Percentiles rank a stretch among this genome's conserved stretches.
These are phyloP conservation scores for Scrobipalpa costella DNA, from an alignment of 2,888 invertebrate species.

Conservation along the genomic window DNA sequence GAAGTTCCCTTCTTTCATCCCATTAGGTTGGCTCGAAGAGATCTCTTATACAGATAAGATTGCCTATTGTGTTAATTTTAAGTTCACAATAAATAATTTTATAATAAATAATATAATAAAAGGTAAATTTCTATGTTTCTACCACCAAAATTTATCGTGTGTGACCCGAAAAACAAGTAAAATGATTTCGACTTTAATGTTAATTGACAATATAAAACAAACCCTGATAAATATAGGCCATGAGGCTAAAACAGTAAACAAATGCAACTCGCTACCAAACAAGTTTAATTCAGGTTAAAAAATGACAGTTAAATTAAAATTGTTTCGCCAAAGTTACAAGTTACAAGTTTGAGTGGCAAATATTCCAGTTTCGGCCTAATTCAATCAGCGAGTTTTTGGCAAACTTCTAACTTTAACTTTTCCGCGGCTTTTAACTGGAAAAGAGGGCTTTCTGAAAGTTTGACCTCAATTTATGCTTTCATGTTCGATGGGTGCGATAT, in stretches of 20 bases:
- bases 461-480: not conserved
- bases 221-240: no score
- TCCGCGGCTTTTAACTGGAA: not conserved
- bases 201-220: no score
- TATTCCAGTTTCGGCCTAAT: slow-evolving; percentile 2
- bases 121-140: no score
- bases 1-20: no score
- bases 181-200: no score
- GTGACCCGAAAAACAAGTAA: no score
- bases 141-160: no score
- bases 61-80: no score
- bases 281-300: not conserved
- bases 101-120: no score
- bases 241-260: not conserved
- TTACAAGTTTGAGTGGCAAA: not conserved
- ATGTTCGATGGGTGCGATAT: not conserved
- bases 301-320: not conserved
- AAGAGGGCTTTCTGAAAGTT: slow-evolving; percentile 1
- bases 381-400: slow-evolving; percentile 17
- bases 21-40: no score
- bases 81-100: no score
- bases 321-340: not conserved
- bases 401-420: slow-evolving; percentile 2
- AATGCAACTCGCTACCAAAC: not conserved
- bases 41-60: no score